Base-by-base conservation (phyloP, 2,797 vertebrate species). In the Taenioides sp. region DNA sequence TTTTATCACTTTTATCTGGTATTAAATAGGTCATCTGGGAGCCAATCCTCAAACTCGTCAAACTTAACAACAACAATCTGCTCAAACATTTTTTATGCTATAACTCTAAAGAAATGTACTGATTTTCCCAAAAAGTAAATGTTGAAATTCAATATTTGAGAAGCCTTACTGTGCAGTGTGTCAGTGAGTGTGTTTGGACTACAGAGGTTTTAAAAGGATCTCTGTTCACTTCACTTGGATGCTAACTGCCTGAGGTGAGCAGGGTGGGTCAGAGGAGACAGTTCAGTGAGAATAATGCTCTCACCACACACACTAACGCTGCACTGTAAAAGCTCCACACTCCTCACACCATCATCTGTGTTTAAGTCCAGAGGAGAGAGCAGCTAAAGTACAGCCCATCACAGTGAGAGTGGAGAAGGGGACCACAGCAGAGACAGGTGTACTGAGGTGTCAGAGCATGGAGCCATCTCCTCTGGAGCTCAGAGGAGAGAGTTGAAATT, bases 401-500 rank as follows among this genome's bases (percentile, higher is more conserved):
- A 6, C 7, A 22, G 2, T 4, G 17, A 37, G 60, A n/a, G 18
- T 62, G 7, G 59, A 28, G 16, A 31, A 18, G 3, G 59, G 9
- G 18, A 62, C 28, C 3, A 14, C 18, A 22, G 31, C 60, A n/a
- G 2, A 11, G 27, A 22, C 60, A 61, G 5, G 58, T 60, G 11
- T 28, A 37, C 7, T n/a, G 57, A 16, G 27, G 62, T 64, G 31
- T 43, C n/a, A 16, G 62, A 12, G 40, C 11, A 27, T 12, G 27
- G 27, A 64, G 52, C 20, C 69, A 11, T 55, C 2, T 5, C 28
- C 25, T 49, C 73, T 70, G 18, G 23, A 43, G n/a, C 31, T 14
- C 20, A 64, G 59, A 59, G 31, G 60, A 57, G 49, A 72, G 57
- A 20, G 11, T 79, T 77, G 67, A 78, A 60, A 78, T 81, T 74